Evolutionary conservation across 2,797 vertebrate species (phyloP).

Genomic region (Takifugu ocellatus): DNA sequence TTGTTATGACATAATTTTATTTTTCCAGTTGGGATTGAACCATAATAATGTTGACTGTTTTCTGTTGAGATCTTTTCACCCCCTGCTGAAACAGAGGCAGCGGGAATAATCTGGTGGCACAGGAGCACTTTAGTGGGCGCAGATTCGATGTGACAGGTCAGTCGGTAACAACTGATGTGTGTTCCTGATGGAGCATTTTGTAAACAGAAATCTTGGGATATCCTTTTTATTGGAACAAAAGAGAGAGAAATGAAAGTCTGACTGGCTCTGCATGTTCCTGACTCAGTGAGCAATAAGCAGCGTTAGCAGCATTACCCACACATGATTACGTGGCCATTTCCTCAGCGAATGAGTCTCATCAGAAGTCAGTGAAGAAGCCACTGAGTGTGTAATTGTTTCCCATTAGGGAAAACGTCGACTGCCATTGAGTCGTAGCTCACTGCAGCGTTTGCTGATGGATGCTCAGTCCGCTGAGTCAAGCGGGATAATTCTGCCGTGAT

Average conservation of each 20-base stretch:
- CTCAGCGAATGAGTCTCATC: constrained; percentile 74
- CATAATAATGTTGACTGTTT: constrained; percentile 33
- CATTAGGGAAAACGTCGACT: constrained; percentile 69
- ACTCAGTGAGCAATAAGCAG: constrained; percentile 76
- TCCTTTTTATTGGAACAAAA: too few species aligned
- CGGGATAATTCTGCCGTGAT: constrained; percentile 45
- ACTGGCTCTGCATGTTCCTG: constrained; percentile 36
- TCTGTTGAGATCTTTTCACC: constrained; percentile 24
- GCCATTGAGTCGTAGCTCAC: constrained; percentile 59
- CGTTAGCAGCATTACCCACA: constrained; percentile 75
- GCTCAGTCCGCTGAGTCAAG: constrained; percentile 49
- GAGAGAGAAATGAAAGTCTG: constrained; percentile 18
- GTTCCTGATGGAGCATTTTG: constrained; percentile 5
- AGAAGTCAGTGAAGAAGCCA: constrained; percentile 76
- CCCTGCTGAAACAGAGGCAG: constrained; percentile 26
- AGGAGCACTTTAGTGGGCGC: constrained; percentile 18
- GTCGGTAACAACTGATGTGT: constrained; percentile 11
- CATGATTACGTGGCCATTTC: constrained; percentile 77
- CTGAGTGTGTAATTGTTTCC: constrained; percentile 81
- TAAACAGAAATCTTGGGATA: neutral
- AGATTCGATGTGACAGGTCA: constrained; percentile 25
- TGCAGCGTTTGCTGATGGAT: constrained; percentile 69
- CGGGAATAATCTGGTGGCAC: constrained; percentile 31
- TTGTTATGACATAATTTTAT: constrained; percentile 18
- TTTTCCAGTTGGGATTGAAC: constrained; percentile 42